A percentile compares a stretch with the other conserved stretches of the same genome.
These are phyloP conservation scores for Pholis gunnellus DNA, from an alignment of 2,113 vertebrate species.

Conservation along the genomic window DNA sequence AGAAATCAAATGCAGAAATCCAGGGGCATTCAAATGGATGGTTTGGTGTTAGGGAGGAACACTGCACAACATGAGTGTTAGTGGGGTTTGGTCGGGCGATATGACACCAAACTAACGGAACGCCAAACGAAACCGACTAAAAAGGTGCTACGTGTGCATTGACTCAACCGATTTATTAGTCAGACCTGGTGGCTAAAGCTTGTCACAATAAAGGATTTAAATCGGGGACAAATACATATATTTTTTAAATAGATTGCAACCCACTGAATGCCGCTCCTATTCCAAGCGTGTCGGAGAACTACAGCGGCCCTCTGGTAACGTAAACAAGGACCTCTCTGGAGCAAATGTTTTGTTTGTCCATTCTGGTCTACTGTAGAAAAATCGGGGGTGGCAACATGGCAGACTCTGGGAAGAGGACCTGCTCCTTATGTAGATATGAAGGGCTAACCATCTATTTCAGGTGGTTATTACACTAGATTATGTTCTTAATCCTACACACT, in stretches of 20 bases:
- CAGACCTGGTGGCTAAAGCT: too few relatives aligned
- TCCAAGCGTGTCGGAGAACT: too few relatives aligned
- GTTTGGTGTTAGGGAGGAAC: conserved; percentile 32
- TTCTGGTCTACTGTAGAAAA: too few relatives aligned
- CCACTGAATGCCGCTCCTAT: too few relatives aligned
- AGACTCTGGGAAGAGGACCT: too few relatives aligned
- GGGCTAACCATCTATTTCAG: background rate
- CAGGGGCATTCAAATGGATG: conserved; percentile 3
- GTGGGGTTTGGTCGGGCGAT: conserved; percentile 1
- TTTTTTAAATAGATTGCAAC: too few relatives aligned
- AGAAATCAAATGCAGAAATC: background rate
- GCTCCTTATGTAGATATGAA: too few relatives aligned
- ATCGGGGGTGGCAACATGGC: too few relatives aligned
- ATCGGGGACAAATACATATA: too few relatives aligned
- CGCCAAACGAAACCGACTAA: background rate
- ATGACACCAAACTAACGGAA: background rate
- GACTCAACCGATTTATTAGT: background rate
- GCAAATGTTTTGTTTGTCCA: too few relatives aligned
- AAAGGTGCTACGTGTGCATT: conserved; percentile 39
- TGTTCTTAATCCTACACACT: background rate
- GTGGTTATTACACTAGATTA: background rate
- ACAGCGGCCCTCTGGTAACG: too few relatives aligned
- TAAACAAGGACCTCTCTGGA: background rate
- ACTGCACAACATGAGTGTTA: conserved; percentile 39
- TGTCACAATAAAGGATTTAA: background rate